Percentiles rank a stretch among this genome's conserved stretches.
Conservation (phyloP, 2,888 invertebrate species). For the Cylindroiulus punctatus region DNA sequence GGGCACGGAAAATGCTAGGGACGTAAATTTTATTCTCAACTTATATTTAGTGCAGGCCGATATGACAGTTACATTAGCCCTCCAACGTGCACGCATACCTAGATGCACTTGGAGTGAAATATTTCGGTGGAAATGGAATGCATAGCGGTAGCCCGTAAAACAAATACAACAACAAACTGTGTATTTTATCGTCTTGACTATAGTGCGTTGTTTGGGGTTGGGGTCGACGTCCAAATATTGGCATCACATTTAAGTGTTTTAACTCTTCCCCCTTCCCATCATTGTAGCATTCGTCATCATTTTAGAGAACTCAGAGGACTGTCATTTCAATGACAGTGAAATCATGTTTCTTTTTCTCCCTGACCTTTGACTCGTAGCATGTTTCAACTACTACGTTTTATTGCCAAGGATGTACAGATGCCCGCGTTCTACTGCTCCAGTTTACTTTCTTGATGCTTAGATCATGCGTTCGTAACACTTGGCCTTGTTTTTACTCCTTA, state of each 20-base stretch:
- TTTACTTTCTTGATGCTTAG: not conserved
- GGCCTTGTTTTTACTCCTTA: not conserved
- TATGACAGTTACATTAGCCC: not conserved
- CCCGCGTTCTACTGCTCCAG: not conserved
- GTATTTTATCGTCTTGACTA: not conserved
- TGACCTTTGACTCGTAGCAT: no score
- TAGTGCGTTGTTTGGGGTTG: not conserved
- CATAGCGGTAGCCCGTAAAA: not conserved
- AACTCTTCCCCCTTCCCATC: no score
- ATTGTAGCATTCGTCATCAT: no score
- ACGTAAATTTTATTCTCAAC: not conserved
- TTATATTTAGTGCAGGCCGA: slow-evolving; percentile 24
- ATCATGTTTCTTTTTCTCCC: no score
- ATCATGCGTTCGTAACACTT: not conserved
- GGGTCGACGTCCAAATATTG: not conserved
- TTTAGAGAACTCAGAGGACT: no score
- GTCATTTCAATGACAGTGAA: no score
- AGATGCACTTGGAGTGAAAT: not conserved
- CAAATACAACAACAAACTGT: not conserved
- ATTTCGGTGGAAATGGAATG: not conserved
- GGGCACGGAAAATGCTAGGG: not conserved
- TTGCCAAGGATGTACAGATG: no score
- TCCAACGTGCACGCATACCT: not conserved
- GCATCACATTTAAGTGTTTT: not conserved
- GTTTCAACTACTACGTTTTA: no score